Evolutionary conservation across 1,140 invertebrate genomes (phyloP).

Genomic region (Wiebesia pumilae): DNA sequence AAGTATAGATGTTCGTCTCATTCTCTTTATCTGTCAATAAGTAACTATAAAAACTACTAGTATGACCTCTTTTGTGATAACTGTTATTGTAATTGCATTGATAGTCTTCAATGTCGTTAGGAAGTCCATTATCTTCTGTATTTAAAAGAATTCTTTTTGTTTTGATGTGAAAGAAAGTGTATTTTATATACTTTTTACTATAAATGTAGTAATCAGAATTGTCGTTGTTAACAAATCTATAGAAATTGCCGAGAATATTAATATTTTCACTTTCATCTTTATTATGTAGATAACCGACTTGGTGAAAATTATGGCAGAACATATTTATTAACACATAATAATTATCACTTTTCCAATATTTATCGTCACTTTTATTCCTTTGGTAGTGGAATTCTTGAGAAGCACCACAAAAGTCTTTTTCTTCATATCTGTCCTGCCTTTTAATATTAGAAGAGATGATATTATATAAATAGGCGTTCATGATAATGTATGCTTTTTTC

Average conservation of each 20-base stretch:
- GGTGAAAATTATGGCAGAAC: neutral
- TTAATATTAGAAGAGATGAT: neutral
- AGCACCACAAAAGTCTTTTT: neutral
- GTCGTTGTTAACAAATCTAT: neutral
- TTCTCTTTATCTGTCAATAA: neutral
- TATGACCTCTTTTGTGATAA: neutral
- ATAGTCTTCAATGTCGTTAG: neutral
- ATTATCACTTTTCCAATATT: constrained; percentile 4
- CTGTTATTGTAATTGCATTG: neutral
- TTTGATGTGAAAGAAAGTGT: neutral
- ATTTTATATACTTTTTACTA: neutral
- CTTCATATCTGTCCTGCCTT: neutral
- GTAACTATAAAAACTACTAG: neutral
- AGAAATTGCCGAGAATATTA: neutral
- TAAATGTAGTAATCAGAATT: neutral
- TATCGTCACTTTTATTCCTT: neutral
- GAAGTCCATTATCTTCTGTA: neutral
- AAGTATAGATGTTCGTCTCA: neutral
- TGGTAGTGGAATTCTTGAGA: neutral
- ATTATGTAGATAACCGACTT: neutral
- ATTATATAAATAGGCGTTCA: neutral
- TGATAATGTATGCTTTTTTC: neutral
- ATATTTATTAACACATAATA: neutral
- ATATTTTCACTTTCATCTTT: neutral
- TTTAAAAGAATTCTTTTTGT: neutral